Percentiles rank a stretch among this genome's conserved stretches.
Conservation (phyloP, 2,888 invertebrate species). For the Phortica okadai region DNA sequence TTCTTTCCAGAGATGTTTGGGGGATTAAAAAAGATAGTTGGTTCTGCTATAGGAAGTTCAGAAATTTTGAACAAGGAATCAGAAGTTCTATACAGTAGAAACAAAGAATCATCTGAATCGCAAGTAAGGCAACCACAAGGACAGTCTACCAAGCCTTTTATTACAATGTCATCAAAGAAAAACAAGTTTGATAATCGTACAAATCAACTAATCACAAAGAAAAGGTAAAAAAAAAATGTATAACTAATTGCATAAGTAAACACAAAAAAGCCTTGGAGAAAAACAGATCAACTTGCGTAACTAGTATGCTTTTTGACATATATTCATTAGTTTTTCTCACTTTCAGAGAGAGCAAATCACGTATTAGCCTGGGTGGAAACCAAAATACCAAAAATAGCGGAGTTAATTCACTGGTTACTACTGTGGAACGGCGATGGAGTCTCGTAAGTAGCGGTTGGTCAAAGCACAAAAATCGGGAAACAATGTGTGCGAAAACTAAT, state of each 20-base stretch:
- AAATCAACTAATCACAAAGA: constrained; percentile 81
- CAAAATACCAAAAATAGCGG: constrained; percentile 52
- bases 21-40: constrained; percentile 87
- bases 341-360: constrained; percentile 63
- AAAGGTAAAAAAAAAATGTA: constrained; percentile 78
- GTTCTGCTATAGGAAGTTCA: constrained; percentile 78
- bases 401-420: constrained; percentile 57
- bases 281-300: not conserved
- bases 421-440: constrained; percentile 79
- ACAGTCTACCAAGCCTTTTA: constrained; percentile 10
- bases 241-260: constrained; percentile 73
- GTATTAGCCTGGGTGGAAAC: constrained; percentile 57
- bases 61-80: constrained; percentile 76
- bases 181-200: constrained; percentile 80
- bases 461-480: constrained; percentile 37
- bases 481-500: constrained; percentile 6
- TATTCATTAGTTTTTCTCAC: constrained; percentile 23
- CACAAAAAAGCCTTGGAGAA: constrained; percentile 49
- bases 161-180: constrained; percentile 81
- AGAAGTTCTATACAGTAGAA: not conserved
- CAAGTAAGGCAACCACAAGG: not conserved
- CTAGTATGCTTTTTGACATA: not conserved
- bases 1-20: constrained; percentile 82
- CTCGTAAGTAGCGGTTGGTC: constrained; percentile 74
- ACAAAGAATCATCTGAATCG: not conserved